A percentile compares a stretch with the other conserved stretches of the same genome.
phyloP scores from a whole-genome alignment of 1,140 invertebrate genomes.

The Varroa destructor region DNA sequence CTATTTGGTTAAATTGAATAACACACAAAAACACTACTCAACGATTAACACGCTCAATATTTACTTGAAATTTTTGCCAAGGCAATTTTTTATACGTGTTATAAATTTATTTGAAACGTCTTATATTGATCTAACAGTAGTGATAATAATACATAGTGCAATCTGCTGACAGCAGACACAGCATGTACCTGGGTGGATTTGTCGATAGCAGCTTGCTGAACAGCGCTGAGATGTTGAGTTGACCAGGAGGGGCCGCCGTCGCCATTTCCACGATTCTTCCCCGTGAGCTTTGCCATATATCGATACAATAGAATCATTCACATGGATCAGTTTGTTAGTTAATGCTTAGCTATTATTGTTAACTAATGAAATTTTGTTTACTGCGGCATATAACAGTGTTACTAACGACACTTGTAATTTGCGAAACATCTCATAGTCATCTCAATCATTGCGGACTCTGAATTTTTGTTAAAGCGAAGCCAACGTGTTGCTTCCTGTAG shows the following conservation, averaged over 20 bases:
- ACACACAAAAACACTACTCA: background rate
- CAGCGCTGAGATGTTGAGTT: slow-evolving; percentile 32
- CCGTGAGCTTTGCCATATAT: too few species aligned
- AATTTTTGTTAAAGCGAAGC: too few species aligned
- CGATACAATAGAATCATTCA: too few species aligned
- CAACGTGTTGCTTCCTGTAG: too few species aligned
- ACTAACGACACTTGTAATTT: too few species aligned
- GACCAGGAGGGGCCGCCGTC: slow-evolving; percentile 3
- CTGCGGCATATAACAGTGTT: too few species aligned
- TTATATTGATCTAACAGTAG: background rate
- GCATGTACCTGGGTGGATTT: slow-evolving; percentile 52
- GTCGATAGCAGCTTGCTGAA: slow-evolving; percentile 36
- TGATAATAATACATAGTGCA: background rate
- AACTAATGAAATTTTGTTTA: too few species aligned
- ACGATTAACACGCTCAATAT: background rate
- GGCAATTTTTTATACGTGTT: background rate
- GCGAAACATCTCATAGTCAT: too few species aligned
- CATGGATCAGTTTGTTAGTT: too few species aligned
- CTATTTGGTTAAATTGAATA: background rate
- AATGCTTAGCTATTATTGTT: too few species aligned
- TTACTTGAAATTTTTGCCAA: background rate
- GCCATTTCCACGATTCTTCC: background rate
- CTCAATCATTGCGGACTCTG: too few species aligned
- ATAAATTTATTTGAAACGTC: background rate
- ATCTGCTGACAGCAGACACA: background rate